A percentile compares a stretch with the other conserved stretches of the same genome.
phyloP scores from a whole-genome alignment of 2,888 invertebrate species.

The Calliopum simillimum region DNA sequence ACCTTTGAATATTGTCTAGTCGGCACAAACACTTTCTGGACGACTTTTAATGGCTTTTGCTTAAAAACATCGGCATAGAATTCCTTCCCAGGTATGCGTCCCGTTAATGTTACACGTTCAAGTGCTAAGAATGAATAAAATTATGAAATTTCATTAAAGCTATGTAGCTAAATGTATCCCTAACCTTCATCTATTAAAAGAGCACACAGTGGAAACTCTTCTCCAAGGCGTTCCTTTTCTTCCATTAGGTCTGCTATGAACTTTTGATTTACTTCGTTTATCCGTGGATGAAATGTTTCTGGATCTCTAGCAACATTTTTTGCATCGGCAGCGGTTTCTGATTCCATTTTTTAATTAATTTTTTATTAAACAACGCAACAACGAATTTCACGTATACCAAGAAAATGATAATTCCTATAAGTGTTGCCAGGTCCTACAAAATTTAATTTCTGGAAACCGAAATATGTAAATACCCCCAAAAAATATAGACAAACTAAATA shows the following conservation, averaged over 20 bases:
- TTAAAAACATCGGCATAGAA: conserved; percentile 81
- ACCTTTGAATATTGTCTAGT: conserved; percentile 68
- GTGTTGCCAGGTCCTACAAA: too few species aligned
- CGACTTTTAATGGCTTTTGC: conserved; percentile 67
- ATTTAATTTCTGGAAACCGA: too few species aligned
- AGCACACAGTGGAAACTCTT: conserved; percentile 59
- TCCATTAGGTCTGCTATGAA: conserved; percentile 59
- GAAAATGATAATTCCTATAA: too few species aligned
- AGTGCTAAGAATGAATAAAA: conserved; percentile 71
- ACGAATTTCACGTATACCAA: too few species aligned
- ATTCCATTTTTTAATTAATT: too few species aligned
- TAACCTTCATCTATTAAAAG: conserved; percentile 62
- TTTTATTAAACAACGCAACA: too few species aligned
- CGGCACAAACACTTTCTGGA: conserved; percentile 64
- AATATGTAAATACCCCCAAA: too few species aligned
- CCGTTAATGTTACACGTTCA: conserved; percentile 76
- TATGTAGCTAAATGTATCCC: background rate
- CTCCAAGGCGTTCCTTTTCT: conserved; percentile 55
- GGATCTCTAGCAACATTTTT: conserved; percentile 41
- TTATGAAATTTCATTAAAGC: background rate
- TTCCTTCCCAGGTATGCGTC: conserved; percentile 75
- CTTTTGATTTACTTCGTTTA: conserved; percentile 62
- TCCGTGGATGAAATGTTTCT: conserved; percentile 55
- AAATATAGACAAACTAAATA: too few species aligned
- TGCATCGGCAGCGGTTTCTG: background rate